Evolutionary conservation across 2,888 invertebrate genomes (phyloP), one percentile per base, ranked within the genome.

Genomic region (Agonopterix alstromeriana): DNA sequence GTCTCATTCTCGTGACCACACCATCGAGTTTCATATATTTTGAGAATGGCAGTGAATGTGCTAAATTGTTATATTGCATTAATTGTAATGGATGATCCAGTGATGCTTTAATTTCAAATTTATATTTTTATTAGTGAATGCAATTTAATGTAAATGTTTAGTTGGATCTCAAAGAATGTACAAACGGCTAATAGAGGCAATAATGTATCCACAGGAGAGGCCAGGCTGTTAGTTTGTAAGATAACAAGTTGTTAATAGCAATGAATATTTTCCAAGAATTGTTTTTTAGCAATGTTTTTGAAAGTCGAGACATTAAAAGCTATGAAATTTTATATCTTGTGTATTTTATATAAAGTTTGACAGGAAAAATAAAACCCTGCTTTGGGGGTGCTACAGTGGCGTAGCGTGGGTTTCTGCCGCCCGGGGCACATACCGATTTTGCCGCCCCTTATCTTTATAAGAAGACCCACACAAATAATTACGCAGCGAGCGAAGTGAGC

Each of bases 161-260:
- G 76, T 77, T 71, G 69, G 82, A 84, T 83, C 82, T 82, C 82
- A 77, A 65, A 50, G 55, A 11, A 66, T 73, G 73, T 81, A 81
- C 76, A 77, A 80, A 67, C 52, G 51, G 51, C 44, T 36, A 43
- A 43, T 44, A 45, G 45, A 45, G 45, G 45, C 47, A 46, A n/a
- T 38, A 27, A 27, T 40, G 9, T 40, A 45, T 41, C 14, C 17
- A 40, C 27, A 38, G 36, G 60, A 67, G 76, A 68, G 76, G 77
- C 70, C 70, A 61, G 73, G 74, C 73, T 67, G 54, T 67, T 81
- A 79, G 72, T 56, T 59, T 55, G 58, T 83, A 79, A 80, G 70
- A 53, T 58, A 70, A 73, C 62, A 70, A 69, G 66, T 76, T 76
- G 69, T 71, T 74, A 56, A 73, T 67, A 75, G 67, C 67, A 68